Evolutionary conservation across 2,888 invertebrate species (phyloP).

Genomic region (Crossocerus cetratus): DNA sequence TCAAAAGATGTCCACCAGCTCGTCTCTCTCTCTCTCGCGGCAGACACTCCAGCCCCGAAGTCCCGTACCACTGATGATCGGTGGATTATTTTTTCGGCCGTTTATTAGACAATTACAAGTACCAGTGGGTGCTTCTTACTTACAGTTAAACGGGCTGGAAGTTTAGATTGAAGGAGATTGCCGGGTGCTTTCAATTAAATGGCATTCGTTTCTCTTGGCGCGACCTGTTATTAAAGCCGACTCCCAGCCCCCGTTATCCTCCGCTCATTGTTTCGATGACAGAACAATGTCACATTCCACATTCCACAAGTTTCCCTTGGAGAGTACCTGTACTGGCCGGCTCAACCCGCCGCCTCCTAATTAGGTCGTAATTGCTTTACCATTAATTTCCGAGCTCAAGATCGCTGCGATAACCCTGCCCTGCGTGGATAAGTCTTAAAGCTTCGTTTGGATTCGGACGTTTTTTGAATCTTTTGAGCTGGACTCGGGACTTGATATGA

Average conservation of each 20-base stretch:
- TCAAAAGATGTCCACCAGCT: neutral
- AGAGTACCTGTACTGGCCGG: constrained; percentile 4
- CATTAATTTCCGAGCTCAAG: constrained; percentile 45
- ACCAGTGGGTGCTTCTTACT: too few relatives aligned
- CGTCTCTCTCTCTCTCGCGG: too few relatives aligned
- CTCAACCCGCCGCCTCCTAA: constrained; percentile 35
- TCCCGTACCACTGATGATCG: too few relatives aligned
- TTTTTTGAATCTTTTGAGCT: too few relatives aligned
- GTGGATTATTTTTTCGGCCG: too few relatives aligned
- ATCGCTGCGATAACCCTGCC: constrained; percentile 26
- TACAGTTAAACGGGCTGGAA: too few relatives aligned
- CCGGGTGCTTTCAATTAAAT: neutral
- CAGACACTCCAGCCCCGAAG: too few relatives aligned
- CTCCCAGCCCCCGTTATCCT: neutral
- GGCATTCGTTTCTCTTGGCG: neutral
- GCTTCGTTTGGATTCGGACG: too few relatives aligned
- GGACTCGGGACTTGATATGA: too few relatives aligned
- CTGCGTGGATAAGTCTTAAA: too few relatives aligned
- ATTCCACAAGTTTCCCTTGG: constrained; percentile 13
- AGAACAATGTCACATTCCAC: neutral
- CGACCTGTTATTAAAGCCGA: neutral
- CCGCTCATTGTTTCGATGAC: neutral
- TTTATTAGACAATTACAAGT: too few relatives aligned
- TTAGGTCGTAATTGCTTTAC: constrained; percentile 39
- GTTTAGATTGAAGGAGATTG: too few relatives aligned